phyloP scores from a whole-genome alignment of 2,113 vertebrate genomes.

The Sylvilagus bachmani region DNA sequence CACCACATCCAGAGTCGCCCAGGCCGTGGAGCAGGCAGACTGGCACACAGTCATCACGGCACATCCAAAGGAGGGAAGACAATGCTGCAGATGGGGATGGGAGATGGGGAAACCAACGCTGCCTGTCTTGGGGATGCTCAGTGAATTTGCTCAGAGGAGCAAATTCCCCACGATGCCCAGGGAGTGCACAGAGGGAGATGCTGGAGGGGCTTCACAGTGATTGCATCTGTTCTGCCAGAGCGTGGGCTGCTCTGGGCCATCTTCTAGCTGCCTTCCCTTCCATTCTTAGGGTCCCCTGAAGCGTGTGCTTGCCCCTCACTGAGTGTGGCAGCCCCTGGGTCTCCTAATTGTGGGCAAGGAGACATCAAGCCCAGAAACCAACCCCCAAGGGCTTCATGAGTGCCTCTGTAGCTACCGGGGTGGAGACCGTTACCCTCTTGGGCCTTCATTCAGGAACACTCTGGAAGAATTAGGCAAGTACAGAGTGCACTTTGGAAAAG shows the following conservation, averaged over 20 bases:
- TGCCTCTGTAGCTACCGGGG: neutral
- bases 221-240: neutral
- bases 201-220: neutral
- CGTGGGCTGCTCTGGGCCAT: neutral
- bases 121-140: neutral
- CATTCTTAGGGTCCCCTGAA: slow-evolving; percentile 41
- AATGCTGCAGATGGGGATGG: neutral
- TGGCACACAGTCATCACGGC: no score
- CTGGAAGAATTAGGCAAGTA: neutral
- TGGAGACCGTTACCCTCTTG: neutral
- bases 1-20: neutral
- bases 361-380: slow-evolving; percentile 60
- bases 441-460: neutral
- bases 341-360: slow-evolving; percentile 72
- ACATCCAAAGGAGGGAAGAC: neutral
- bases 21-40: neutral
- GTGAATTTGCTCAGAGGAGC: neutral
- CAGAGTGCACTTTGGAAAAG: neutral
- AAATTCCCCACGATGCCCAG: neutral
- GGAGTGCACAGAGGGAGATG: neutral
- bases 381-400: neutral
- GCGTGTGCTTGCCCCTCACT: slow-evolving; percentile 1
- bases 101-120: neutral
- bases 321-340: slow-evolving; percentile 63
- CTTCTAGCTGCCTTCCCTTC: slow-evolving; percentile 57